These are phyloP conservation scores for Hoplodrina ambigua DNA, from an alignment of 2,888 invertebrate genomes.

Conservation along the genomic window DNA sequence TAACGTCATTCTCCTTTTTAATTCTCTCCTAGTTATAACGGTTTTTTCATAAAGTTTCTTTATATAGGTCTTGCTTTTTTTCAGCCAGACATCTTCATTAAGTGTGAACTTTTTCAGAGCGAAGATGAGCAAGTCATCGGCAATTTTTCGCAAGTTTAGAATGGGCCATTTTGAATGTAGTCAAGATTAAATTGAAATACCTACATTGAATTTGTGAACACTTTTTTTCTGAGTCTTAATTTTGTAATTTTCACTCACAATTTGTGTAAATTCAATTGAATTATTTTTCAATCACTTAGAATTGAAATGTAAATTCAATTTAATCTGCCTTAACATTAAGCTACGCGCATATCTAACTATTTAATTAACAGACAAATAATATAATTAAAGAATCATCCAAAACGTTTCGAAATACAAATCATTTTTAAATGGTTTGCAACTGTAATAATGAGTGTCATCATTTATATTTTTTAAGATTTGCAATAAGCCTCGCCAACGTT, in stretches of 20 bases:
- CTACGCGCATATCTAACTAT: background rate
- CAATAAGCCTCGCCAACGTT: slow-evolving; percentile 72
- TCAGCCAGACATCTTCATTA: slow-evolving; percentile 29
- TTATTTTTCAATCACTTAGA: background rate
- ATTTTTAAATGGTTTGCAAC: slow-evolving; percentile 20
- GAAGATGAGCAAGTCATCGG: background rate
- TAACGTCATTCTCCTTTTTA: slow-evolving; percentile 68
- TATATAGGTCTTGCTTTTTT: slow-evolving; percentile 31
- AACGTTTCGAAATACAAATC: background rate
- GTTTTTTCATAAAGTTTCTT: slow-evolving; percentile 23
- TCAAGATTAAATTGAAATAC: background rate
- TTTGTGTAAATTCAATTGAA: background rate
- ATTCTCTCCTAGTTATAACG: slow-evolving; percentile 57
- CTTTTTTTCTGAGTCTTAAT: background rate
- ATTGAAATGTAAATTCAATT: background rate
- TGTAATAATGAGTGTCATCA: slow-evolving; percentile 43
- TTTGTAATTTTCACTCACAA: background rate
- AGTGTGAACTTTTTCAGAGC: background rate
- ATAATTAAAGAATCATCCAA: too few species aligned
- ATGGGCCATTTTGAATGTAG: background rate
- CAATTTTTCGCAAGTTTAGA: background rate
- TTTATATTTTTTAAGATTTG: slow-evolving; percentile 70
- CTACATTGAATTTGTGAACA: background rate
- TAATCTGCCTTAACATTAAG: background rate
- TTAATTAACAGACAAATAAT: background rate